phyloP scores from a whole-genome alignment of 2,888 invertebrate species.

The Hyalella azteca region DNA sequence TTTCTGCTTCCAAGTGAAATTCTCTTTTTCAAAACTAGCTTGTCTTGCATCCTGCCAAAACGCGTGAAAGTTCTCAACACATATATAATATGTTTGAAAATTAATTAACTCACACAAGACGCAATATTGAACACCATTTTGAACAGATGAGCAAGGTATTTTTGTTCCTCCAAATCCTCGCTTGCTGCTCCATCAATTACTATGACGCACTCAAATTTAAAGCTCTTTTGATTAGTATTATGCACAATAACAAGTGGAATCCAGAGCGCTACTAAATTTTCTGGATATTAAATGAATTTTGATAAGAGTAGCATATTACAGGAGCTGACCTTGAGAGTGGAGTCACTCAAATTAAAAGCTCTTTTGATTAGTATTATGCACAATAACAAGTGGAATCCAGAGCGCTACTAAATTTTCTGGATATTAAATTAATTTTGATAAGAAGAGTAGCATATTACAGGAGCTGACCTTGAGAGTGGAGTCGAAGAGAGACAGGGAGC shows the following conservation, averaged over 20 bases:
- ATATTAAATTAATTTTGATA: neutral
- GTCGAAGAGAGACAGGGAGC: constrained; percentile 90
- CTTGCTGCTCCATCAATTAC: too few relatives aligned
- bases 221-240: neutral
- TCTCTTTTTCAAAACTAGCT: too few relatives aligned
- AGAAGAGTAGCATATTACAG: neutral
- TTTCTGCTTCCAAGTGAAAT: too few relatives aligned
- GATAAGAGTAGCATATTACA: neutral
- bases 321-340: constrained; percentile 74
- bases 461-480: constrained; percentile 77
- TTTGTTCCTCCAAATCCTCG: too few relatives aligned
- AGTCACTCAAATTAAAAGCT: too few relatives aligned
- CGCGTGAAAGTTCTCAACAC: too few relatives aligned
- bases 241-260: neutral
- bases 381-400: neutral
- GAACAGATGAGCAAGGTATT: too few relatives aligned
- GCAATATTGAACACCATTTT: too few relatives aligned
- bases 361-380: neutral
- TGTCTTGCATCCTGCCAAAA: too few relatives aligned
- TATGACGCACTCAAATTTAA: too few relatives aligned
- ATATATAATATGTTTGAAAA: too few relatives aligned
- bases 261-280: neutral
- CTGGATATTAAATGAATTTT: neutral
- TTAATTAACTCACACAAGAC: too few relatives aligned
- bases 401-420: neutral